A percentile compares a stretch with the other conserved stretches of the same genome.
phyloP scores from a whole-genome alignment of 2,888 invertebrate species.

The Graphium colonna region DNA sequence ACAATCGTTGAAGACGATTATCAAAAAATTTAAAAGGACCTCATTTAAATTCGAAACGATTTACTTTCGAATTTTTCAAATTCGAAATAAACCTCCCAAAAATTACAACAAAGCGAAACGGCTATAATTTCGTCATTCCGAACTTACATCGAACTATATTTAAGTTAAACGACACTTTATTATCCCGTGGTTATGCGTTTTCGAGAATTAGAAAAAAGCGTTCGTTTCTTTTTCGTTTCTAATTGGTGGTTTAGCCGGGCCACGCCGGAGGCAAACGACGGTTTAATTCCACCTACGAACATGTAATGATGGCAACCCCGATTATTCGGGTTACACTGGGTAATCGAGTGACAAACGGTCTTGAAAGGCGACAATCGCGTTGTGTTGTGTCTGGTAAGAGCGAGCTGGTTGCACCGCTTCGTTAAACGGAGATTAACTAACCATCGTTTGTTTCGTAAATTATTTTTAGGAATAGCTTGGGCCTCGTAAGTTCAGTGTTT shows the following conservation, averaged over 20 bases:
- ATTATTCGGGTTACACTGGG: slow-evolving; percentile 63
- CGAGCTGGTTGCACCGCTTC: slow-evolving; percentile 25
- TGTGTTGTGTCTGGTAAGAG: slow-evolving; percentile 20
- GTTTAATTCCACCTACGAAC: slow-evolving; percentile 65
- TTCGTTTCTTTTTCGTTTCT: slow-evolving; percentile 48
- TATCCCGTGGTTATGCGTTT: slow-evolving; percentile 69
- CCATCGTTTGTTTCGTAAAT: neutral
- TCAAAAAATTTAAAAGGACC: neutral
- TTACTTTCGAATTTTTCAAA: slow-evolving; percentile 24
- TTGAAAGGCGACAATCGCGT: slow-evolving; percentile 58
- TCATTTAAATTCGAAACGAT: neutral
- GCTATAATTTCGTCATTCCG: slow-evolving; percentile 35
- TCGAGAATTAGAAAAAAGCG: slow-evolving; percentile 63
- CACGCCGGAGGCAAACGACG: slow-evolving; percentile 58
- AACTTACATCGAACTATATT: slow-evolving; percentile 50
- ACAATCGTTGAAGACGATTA: neutral
- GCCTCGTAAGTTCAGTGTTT: no score
- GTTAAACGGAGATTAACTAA: neutral
- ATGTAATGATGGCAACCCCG: slow-evolving; percentile 65
- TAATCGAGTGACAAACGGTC: slow-evolving; percentile 76
- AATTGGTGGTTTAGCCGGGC: slow-evolving; percentile 53
- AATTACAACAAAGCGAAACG: slow-evolving; percentile 6
- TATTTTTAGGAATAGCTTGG: no score
- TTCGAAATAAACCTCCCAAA: slow-evolving; percentile 15
- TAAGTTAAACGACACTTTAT: slow-evolving; percentile 78